These are phyloP conservation scores for Crenuchus spilurus DNA, from an alignment of 2,797 vertebrate genomes.

Conservation along the genomic window DNA sequence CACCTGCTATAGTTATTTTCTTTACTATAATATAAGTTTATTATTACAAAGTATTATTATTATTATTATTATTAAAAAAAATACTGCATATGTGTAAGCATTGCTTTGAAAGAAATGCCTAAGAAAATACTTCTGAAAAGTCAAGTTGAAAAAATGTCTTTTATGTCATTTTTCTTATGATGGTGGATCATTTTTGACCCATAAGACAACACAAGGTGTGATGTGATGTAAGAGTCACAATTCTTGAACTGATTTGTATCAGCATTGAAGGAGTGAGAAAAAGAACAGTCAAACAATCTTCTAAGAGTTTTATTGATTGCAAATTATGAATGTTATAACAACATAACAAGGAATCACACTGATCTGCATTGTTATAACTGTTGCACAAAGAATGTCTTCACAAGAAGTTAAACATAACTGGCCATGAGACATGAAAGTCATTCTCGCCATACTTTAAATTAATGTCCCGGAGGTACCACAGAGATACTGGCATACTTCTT, in stretches of 20 bases:
- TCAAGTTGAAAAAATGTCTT: too few species aligned
- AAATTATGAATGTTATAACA: conserved; percentile 75
- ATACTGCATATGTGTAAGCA: too few species aligned
- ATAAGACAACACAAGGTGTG: too few species aligned
- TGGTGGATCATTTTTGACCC: too few species aligned
- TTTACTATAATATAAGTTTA: too few species aligned
- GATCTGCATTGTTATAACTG: conserved; percentile 67
- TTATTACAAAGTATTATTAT: too few species aligned
- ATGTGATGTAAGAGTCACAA: background rate
- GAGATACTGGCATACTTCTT: conserved; percentile 47
- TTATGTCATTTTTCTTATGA: too few species aligned
- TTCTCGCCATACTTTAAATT: conserved; percentile 63
- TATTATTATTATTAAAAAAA: too few species aligned
- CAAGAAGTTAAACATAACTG: conserved; percentile 68
- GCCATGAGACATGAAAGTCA: conserved; percentile 64
- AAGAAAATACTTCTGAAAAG: too few species aligned
- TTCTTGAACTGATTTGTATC: background rate
- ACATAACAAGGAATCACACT: conserved; percentile 75
- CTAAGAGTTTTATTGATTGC: conserved; percentile 74
- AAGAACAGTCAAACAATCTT: conserved; percentile 55
- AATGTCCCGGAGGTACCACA: conserved; percentile 61
- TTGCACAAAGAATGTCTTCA: conserved; percentile 72
- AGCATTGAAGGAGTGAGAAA: background rate
- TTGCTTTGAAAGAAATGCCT: too few species aligned
- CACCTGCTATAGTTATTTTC: too few species aligned